Base-by-base conservation (phyloP, 2,888 invertebrate species). In the Seira musarum region DNA sequence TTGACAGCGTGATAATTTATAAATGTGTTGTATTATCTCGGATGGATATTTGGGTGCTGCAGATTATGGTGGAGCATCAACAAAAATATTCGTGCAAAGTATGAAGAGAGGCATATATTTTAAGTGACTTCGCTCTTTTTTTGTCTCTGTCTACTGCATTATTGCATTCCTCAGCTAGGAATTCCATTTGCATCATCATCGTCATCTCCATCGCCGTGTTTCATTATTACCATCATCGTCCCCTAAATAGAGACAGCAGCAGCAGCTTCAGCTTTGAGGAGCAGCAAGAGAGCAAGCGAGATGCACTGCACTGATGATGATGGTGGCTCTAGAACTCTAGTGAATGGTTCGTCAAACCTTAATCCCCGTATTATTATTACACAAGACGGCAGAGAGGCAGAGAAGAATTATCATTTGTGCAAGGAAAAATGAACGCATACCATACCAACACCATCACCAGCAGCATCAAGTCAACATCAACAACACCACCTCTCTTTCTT, bases 161-260 rank as follows among this genome's bases (percentile, higher is more conserved):
- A 46, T 71, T 66, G 17, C 53, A 53, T 53, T 53, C 53, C 15
- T 61, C 35, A 72, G 61, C 46, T 78, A 15, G 78, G 72, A 78
- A 78, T 78, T 66, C 72, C 71, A 67, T 69, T 68, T 53, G 63
- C 75, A 25, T 67, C 74, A 24, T 64, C 40, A 60, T 68, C 64
- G 22, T 25, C 75, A 22, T 6, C 19, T 40, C n/a, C 17, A 19
- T 24, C 53, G 46, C 60, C 15, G 53, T 53, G 53, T 53, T n/a
- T 53, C 53, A 53, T 53, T 30, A 30, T 30, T 30, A 30, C 30
- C 53, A 53, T 53, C 53, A 17, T 53, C 53, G 8, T 30, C 30
- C 30, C 8, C n/a, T n/a, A n/a, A n/a, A n/a, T n/a, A n/a, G n/a
- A n/a, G n/a, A n/a, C n/a, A n/a, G n/a, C n/a, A n/a, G n/a, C n/a